phyloP scores from a whole-genome alignment of 2,797 vertebrate genomes.

The Hydrocynus forskahlii region DNA sequence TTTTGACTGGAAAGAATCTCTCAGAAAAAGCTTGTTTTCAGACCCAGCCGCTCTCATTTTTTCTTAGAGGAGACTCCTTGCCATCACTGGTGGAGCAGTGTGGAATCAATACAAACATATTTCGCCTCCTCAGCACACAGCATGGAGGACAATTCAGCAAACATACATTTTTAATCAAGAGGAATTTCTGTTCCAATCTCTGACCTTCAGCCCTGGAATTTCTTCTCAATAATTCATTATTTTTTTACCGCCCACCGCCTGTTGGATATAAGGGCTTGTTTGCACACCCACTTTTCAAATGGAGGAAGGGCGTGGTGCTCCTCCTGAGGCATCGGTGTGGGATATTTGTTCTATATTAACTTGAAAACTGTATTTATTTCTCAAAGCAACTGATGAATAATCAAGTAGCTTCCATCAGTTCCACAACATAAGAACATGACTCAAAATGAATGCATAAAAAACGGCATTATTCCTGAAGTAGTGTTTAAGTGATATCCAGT shows the following conservation, averaged over 20 bases:
- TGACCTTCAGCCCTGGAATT: slow-evolving; percentile 83
- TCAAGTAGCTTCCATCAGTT: slow-evolving; percentile 13
- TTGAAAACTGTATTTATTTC: slow-evolving; percentile 2
- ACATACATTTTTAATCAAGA: slow-evolving; percentile 83
- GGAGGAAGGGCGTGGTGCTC: slow-evolving; percentile 5
- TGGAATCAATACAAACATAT: slow-evolving; percentile 63
- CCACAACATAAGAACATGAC: neutral
- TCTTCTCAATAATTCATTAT: slow-evolving; percentile 82
- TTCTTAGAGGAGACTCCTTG: slow-evolving; percentile 49
- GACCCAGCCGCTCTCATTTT: slow-evolving; percentile 24
- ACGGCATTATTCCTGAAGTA: neutral
- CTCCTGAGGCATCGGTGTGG: neutral
- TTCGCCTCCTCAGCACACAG: slow-evolving; percentile 66
- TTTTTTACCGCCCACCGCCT: slow-evolving; percentile 64
- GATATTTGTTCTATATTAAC: neutral
- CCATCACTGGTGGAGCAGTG: slow-evolving; percentile 52
- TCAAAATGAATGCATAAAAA: slow-evolving; percentile 3
- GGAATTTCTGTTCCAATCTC: slow-evolving; percentile 63
- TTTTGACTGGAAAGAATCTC: slow-evolving; percentile 37
- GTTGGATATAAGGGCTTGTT: slow-evolving; percentile 38
- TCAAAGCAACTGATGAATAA: slow-evolving; percentile 17
- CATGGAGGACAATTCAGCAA: slow-evolving; percentile 75
- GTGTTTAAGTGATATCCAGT: slow-evolving; percentile 13
- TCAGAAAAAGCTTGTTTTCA: slow-evolving; percentile 29
- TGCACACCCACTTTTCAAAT: slow-evolving; percentile 25